Percentiles rank a stretch among this genome's conserved stretches.
phyloP scores from a whole-genome alignment of 2,113 vertebrate species.

The Oceanites oceanicus region DNA sequence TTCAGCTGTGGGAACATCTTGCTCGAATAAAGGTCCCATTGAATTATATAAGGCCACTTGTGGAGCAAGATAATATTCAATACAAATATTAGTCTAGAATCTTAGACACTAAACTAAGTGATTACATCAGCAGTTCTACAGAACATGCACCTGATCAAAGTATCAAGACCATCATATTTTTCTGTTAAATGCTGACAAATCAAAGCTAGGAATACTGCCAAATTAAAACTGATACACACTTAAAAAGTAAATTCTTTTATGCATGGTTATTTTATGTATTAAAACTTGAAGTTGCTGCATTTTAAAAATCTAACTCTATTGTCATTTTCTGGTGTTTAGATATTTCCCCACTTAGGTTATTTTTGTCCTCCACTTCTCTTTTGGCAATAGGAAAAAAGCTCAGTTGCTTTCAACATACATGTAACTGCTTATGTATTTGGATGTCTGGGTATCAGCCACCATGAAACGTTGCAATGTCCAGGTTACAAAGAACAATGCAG shows the following conservation, averaged over 20 bases:
- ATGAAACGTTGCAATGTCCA: background rate
- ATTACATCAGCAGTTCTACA: background rate
- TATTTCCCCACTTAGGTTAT: background rate
- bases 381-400: background rate
- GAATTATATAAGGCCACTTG: background rate
- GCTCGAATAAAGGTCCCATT: background rate
- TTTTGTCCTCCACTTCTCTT: background rate
- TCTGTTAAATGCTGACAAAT: background rate
- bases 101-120: background rate
- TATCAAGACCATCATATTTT: background rate
- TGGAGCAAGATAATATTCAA: background rate
- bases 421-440: background rate
- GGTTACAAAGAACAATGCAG: background rate
- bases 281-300: background rate
- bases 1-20: constrained; percentile 23
- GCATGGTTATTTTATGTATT: background rate
- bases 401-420: background rate
- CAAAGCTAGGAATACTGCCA: background rate
- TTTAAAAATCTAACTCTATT: background rate
- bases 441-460: background rate
- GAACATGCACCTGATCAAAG: background rate
- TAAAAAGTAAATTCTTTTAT: background rate
- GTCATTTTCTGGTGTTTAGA: background rate
- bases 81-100: background rate
- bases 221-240: background rate